Base-by-base conservation (phyloP, 2,888 invertebrate genomes). In the Leucoptera coffeella region DNA sequence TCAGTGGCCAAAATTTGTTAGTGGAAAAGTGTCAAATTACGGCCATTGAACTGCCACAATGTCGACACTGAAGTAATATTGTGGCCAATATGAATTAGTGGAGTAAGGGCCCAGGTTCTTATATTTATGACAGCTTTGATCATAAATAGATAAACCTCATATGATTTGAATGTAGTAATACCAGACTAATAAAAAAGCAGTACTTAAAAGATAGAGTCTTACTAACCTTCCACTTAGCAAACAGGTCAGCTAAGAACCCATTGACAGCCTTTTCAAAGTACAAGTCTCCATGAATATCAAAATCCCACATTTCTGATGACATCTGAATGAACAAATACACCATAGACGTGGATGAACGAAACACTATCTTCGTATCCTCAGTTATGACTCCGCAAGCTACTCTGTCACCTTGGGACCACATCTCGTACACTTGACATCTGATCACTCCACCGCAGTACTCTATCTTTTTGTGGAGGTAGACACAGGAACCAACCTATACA, bases 251-350 rank as follows among this genome's bases (percentile, higher is more conserved):
- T 13, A 99, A 71, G 52, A 99, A 99, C 2, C 97, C 95, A 62
- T 94, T 92, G 0, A 97, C 91, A 24, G 97, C 95, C 48, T 91
- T 92, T 60, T 99, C 99, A 69, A 96, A 96, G 53, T 99, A 99
- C 27, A 99, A 71, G 65, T 99, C 97, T 1, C 99, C 99, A 49
- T 95, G 90, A 34, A 94, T 90, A 59, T 99, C 97, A 71, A 95
- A 96, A 46, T 97, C 94, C 97, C 97, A 99, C 99, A 99, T 99
- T 74, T 99, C 99, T 1, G 90, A 88, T 33, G 94, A 94, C 95
- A 97, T 95, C 73, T 99, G 99, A 33, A 96, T 79, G 49, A 97
- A 96, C 5, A 99, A 75, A 56, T 96, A 95, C 0, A 97, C 94
- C 85, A 95, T 93, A 10, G 95, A 91, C 1, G 96, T 96, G 1